Base-by-base conservation (phyloP, 92 coral and sea anemone genomes). In the Porites evermanni region DNA sequence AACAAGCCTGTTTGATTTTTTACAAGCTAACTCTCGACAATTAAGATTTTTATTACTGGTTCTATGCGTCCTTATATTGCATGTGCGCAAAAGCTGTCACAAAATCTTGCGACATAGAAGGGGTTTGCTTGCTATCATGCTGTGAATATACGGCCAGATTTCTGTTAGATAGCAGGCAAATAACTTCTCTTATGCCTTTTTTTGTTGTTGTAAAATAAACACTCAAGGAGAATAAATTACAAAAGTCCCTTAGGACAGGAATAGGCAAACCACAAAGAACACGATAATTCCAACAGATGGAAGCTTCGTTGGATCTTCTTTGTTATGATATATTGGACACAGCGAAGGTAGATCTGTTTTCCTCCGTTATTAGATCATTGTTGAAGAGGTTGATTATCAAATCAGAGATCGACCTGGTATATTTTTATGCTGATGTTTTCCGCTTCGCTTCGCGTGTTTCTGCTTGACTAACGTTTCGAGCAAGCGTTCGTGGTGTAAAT, bases 221-320 rank as follows among this genome's bases (percentile, higher is more conserved):
- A 68, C 75, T 67, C 56, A 23, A 68, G 17, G 14, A 19, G 69
- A 80, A 32, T 56, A 23, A 63, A 51, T 64, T 6, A 12, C 10
- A 47, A 59, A 73, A 38, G 53, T 81, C 80, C 87, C 87, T 19
- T 0, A 83, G 87, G 63, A 60, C 17, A 21, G 24, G 51, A 74
- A 20, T 52, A 23, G n/a, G 7, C 64, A 20, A 82, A 54, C 59
- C 69, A 70, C 86, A 72, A 80, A 63, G 21, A 13, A 66, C n/a
- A 4, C 2, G 2, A 18, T 13, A 58, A 14, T 9, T 8, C 16
- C 19, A 29, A 1, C 24, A 63, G 70, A 78, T 78, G n/a, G 63
- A 26, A 63, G 50, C 32, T 78, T 56, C 52, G 67, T 32, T 29
- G 11, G 47, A 47, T 19, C 7, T 44, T 60, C 60, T 79, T 79